A percentile compares a stretch with the other conserved stretches of the same genome.
These are phyloP conservation scores for Habrosyne pyritoides DNA, from an alignment of 2,888 invertebrate genomes.

Conservation along the genomic window DNA sequence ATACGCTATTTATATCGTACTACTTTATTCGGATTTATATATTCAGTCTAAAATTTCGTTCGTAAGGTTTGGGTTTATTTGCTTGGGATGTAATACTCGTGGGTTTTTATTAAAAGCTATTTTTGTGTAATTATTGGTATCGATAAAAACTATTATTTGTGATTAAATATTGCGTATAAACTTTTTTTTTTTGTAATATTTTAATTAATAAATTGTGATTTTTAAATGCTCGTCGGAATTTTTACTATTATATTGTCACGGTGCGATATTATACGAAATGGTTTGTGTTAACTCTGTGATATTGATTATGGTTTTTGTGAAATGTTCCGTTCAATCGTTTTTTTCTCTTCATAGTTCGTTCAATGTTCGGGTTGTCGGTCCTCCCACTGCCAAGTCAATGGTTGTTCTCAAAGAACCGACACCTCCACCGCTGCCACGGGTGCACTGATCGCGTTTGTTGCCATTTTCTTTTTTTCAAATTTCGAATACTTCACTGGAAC, in stretches of 20 bases:
- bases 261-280: conserved; percentile 54
- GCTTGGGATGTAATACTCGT: conserved; percentile 65
- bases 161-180: conserved; percentile 72
- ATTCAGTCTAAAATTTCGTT: conserved; percentile 84
- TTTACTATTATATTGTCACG: conserved; percentile 63
- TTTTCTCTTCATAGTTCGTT: conserved; percentile 80
- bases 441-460: conserved; percentile 20
- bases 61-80: conserved; percentile 76
- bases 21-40: conserved; percentile 75
- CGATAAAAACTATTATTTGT: conserved; percentile 57
- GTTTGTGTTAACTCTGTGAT: conserved; percentile 48
- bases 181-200: conserved; percentile 37
- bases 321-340: conserved; percentile 59
- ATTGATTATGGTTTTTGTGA: conserved; percentile 41
- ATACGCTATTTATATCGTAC: conserved; percentile 74
- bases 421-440: conserved; percentile 11
- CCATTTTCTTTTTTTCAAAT: conserved; percentile 25
- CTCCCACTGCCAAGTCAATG: conserved; percentile 34
- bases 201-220: conserved; percentile 58
- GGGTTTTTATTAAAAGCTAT: conserved; percentile 41
- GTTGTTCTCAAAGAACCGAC: conserved; percentile 16
- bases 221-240: conserved; percentile 41
- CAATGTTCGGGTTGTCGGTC: conserved; percentile 32
- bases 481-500: conserved; percentile 16
- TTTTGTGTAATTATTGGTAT: conserved; percentile 60